phyloP scores from a whole-genome alignment of 2,113 vertebrate species.

The Nesoenas mayeri region DNA sequence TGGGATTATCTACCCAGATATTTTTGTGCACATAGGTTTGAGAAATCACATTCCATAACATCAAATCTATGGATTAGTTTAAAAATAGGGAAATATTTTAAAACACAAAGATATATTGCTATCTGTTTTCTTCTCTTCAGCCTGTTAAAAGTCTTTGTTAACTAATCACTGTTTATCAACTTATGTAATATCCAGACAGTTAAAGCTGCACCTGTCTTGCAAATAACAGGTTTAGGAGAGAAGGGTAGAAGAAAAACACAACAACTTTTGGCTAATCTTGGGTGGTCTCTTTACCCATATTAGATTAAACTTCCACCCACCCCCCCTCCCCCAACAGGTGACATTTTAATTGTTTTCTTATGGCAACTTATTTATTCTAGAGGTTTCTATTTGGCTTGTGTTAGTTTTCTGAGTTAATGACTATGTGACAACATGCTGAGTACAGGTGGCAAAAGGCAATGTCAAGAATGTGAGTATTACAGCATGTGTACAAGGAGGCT shows the following conservation, averaged over 20 bases:
- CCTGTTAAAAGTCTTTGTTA: not conserved
- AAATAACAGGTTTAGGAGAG: slow-evolving; percentile 29
- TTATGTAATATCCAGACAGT: not conserved
- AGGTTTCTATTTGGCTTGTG: slow-evolving; percentile 64
- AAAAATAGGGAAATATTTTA: not conserved
- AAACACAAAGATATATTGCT: not conserved
- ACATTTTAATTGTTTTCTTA: slow-evolving; percentile 81
- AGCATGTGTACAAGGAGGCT: not conserved
- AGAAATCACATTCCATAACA: not conserved
- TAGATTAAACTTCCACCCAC: no score
- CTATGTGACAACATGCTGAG: slow-evolving; percentile 75
- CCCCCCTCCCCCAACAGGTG: no score
- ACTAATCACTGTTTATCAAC: not conserved
- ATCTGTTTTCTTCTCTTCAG: not conserved
- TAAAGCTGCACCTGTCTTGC: slow-evolving; percentile 55
- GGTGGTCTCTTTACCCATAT: slow-evolving; percentile 69
- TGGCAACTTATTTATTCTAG: slow-evolving; percentile 70
- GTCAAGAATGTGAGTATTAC: slow-evolving; percentile 46
- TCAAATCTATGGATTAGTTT: not conserved
- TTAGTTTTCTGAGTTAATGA: slow-evolving; percentile 74
- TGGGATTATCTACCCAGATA: not conserved
- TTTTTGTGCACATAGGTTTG: not conserved
- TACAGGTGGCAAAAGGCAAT: slow-evolving; percentile 70
- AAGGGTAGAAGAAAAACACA: not conserved
- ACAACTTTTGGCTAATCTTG: slow-evolving; percentile 54